Percentiles rank a stretch among this genome's conserved stretches.
phyloP scores from a whole-genome alignment of 2,113 vertebrate species.

The Chloropsis cyanopogon region DNA sequence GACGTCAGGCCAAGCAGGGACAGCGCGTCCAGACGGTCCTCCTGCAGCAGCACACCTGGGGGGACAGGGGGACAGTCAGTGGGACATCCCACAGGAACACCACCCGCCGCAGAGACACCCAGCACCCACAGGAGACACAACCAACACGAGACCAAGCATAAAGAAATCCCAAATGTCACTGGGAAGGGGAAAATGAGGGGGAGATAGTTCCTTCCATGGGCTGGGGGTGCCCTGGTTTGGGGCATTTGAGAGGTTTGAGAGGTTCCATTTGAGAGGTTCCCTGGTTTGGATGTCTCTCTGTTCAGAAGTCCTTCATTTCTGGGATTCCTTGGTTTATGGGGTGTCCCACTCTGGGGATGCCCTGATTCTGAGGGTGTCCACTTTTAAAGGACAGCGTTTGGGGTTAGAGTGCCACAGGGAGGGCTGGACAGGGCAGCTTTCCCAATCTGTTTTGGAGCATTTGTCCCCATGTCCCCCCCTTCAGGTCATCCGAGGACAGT shows the following conservation, averaged over 20 bases:
- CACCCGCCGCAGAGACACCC: fast-evolving
- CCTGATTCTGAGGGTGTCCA: fast-evolving
- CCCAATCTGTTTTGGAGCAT: fast-evolving
- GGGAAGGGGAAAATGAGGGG: fast-evolving
- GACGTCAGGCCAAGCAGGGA: slow-evolving; percentile 92
- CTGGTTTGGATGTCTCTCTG: neutral
- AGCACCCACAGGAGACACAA: neutral
- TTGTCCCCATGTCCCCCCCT: neutral
- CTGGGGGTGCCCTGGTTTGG: neutral
- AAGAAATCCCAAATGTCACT: neutral
- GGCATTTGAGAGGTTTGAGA: neutral
- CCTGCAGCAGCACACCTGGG: slow-evolving; percentile 89
- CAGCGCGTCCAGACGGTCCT: slow-evolving; percentile 87
- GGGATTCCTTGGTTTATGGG: neutral
- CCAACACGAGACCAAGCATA: fast-evolving
- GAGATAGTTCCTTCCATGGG: fast-evolving
- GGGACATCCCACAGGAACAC: fast-evolving
- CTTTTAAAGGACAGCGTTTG: neutral
- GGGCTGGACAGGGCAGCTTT: neutral
- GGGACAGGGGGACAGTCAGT: neutral
- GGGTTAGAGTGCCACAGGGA: neutral
- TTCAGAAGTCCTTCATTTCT: neutral
- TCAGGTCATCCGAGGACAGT: fast-evolving
- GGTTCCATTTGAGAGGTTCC: neutral
- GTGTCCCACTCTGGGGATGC: neutral